Evolutionary conservation across 2,888 invertebrate species (phyloP).

Genomic region (Agonopterix heracliana): DNA sequence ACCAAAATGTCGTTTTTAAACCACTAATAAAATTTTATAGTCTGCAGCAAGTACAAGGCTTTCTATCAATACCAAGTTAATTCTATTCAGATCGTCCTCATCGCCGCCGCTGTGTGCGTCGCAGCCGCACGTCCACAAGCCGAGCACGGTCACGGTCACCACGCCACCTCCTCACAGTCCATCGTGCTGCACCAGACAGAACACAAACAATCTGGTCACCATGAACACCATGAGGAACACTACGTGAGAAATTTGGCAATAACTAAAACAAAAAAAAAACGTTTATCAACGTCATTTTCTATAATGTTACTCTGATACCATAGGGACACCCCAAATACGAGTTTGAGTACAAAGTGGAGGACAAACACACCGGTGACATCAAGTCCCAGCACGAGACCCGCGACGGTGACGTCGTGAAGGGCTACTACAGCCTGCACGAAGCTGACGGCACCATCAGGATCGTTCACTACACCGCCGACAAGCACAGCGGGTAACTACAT

Average conservation of each 20-base stretch:
- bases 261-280: not conserved
- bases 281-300: not conserved
- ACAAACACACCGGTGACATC: conserved; percentile 61
- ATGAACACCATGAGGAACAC: conserved; percentile 24
- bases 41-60: too few relatives aligned
- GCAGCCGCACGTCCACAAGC: conserved; percentile 7
- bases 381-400: conserved; percentile 42
- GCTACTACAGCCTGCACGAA: conserved; percentile 56
- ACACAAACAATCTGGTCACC: conserved; percentile 17
- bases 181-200: conserved; percentile 36
- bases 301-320: not conserved
- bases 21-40: too few relatives aligned
- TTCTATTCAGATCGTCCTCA: not conserved
- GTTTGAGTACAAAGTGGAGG: conserved; percentile 57
- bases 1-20: too few relatives aligned
- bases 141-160: conserved; percentile 10
- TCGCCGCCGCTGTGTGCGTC: conserved; percentile 3
- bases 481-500: conserved; percentile 36
- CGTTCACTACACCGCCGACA: conserved; percentile 58
- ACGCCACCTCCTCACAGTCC: conserved; percentile 29
- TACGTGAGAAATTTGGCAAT: conserved; percentile 11
- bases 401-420: conserved; percentile 45
- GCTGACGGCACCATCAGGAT: conserved; percentile 58
- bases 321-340: conserved; percentile 20
- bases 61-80: too few relatives aligned